Evolutionary conservation across 2,888 invertebrate species (phyloP).

Genomic region (Crematogaster levior): DNA sequence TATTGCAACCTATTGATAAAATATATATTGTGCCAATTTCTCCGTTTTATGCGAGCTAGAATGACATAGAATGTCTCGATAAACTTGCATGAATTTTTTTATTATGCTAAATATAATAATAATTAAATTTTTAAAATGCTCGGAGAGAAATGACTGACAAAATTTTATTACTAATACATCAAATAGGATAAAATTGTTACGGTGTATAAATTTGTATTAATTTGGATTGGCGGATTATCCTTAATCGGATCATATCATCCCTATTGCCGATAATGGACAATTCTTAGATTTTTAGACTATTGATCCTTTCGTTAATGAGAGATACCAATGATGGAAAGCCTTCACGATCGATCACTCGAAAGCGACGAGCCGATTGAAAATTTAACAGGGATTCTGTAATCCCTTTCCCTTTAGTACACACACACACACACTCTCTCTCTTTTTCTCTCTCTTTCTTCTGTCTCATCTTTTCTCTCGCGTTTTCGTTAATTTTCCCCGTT

Average conservation of each 20-base stretch:
- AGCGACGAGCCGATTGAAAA: slow-evolving; percentile 30
- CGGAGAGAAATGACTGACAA: not conserved
- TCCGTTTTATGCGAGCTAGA: not conserved
- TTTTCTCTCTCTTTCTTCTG: not conserved
- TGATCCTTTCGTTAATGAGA: slow-evolving; percentile 14
- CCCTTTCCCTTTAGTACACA: not conserved
- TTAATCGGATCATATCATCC: not conserved
- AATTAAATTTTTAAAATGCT: not conserved
- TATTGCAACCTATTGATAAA: not conserved
- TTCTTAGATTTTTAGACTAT: not conserved
- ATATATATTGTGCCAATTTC: not conserved
- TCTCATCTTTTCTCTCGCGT: not conserved
- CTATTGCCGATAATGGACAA: not conserved
- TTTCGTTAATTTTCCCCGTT: slow-evolving; percentile 66
- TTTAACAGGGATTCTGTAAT: slow-evolving; percentile 13
- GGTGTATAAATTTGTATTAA: not conserved
- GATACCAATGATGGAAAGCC: not conserved
- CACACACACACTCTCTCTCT: no score
- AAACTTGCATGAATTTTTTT: not conserved
- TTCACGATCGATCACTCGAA: slow-evolving; percentile 1
- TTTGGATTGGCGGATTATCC: not conserved
- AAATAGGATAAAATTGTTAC: not conserved
- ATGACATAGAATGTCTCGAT: not conserved
- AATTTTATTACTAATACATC: not conserved
- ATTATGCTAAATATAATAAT: not conserved